Base-by-base conservation (phyloP, 1,140 invertebrate species). In the Bombus confusus region DNA sequence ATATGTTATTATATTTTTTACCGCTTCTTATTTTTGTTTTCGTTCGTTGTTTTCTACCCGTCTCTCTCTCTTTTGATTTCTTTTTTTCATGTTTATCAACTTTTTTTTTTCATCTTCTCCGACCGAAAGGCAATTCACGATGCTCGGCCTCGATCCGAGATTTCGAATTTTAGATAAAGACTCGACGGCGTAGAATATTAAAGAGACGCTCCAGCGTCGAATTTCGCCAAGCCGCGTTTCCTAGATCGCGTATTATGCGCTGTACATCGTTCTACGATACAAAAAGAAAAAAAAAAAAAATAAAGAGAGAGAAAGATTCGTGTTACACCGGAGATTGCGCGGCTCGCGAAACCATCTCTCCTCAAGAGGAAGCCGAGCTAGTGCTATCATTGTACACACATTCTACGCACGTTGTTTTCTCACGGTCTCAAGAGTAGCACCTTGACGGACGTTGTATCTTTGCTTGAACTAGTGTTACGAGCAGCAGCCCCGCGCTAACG, bases 401-500 rank as follows among this genome's bases (percentile, higher is more conserved):
- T 81, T 85, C 79, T 68, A 81, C 69, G 79, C 84, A 75, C 69
- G 84, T 81, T 68, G 59, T 75, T 37, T 80, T 85, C 84, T 81
- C 84, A 85, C 84, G 84, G 71, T 85, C 84, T 73, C 22, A 1
- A 18, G 62, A 68, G n/a, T 47, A 43, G 41, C 68, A 73, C 57
- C 77, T 31, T 57, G 77, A 52, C 52, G 83, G n/a, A 22, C 22
- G 31, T 43, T 64, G 74, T 78, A 78, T 69, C 59, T 41, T 31
- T 34, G 9, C 62, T 10, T 39, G 39, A 52, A 31, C 59, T 62
- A 43, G 43, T n/a, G 41, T 80, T 85, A 52, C 76, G 25, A 31
- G 41, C 52, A 41, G 9, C 66, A 41, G 31, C 10, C 18, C 18
- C 34, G 1, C 9, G 9, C 52, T 12, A 52, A 28, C 34, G 75